Percentiles rank a stretch among this genome's conserved stretches.
These are phyloP conservation scores for Mythimna albipuncta DNA, from an alignment of 2,888 invertebrate genomes.

Conservation along the genomic window DNA sequence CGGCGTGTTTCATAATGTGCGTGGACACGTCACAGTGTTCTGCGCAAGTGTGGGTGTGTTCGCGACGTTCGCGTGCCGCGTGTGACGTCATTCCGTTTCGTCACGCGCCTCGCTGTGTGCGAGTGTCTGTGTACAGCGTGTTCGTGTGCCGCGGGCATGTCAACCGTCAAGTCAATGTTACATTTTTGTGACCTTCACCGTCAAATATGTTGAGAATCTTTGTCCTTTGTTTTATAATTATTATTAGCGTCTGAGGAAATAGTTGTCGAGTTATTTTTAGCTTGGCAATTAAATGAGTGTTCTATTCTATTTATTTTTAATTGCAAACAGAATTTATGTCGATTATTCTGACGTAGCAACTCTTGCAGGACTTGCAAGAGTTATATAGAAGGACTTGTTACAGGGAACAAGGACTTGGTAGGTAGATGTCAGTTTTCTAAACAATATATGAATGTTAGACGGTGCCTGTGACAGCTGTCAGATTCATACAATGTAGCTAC, in stretches of 20 bases:
- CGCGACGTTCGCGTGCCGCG: conserved; percentile 86
- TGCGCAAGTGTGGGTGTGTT: conserved; percentile 88
- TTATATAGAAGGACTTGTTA: too few species aligned
- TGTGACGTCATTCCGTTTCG: conserved; percentile 86
- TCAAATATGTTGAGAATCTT: conserved; percentile 75
- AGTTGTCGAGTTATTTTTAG: conserved; percentile 22
- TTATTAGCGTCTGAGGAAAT: conserved; percentile 66
- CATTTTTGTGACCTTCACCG: conserved; percentile 91
- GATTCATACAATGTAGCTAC: too few species aligned
- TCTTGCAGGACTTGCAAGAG: too few species aligned
- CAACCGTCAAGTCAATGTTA: conserved; percentile 84
- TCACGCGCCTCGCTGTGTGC: conserved; percentile 75
- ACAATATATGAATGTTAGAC: too few species aligned
- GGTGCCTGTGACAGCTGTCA: too few species aligned
- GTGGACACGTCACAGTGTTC: conserved; percentile 80
- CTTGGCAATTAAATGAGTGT: background rate
- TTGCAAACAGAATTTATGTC: too few species aligned
- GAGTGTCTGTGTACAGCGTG: conserved; percentile 65
- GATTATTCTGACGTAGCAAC: too few species aligned
- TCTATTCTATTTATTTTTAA: too few species aligned
- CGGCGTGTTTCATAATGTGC: conserved; percentile 67
- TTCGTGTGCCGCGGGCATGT: conserved; percentile 77
- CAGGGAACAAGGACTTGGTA: too few species aligned
- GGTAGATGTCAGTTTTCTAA: background rate
- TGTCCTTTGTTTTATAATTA: conserved; percentile 79